Evolutionary conservation across 1,140 invertebrate species (phyloP), one percentile per base, ranked within the genome.

Genomic region (Bombyx mori): DNA sequence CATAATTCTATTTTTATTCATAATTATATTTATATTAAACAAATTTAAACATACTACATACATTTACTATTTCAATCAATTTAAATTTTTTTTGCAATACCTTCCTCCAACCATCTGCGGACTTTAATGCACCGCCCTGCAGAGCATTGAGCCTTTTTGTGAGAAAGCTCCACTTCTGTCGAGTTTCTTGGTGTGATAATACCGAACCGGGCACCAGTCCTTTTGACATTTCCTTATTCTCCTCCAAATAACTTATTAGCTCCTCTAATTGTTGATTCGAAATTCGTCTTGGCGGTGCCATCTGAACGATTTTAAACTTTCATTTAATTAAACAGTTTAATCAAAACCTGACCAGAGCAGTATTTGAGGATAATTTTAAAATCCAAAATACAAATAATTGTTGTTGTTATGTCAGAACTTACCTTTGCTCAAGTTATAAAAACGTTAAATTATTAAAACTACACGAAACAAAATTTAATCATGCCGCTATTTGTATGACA

Each of bases 281-380:
- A 68, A 86, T 82, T 58, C 71, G 74, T 45, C 79, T 69, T 53
- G 79, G 82, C 26, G 82, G 81, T 54, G 79, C 79, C 82, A 86
- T 86, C 73, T 82, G 56, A 49, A 66, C 55, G 57, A 62, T 53
- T 52, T 56, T 56, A 45, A 4, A 43, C 3, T 56, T 12, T 47
- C 35, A 42, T 50, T 26, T 26, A 26, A 43, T n/a, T 8, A 44
- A 47, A 55, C 12, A 4, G 6, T 45, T 22, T 18, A 54, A 54
- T 54, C 44, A 42, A 45, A 18, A 26, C 26, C 35, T 26, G 22
- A 47, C 8, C 18, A 52, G 8, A 52, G 8, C 48, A 49, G 22
- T 49, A 12, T 35, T 3, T 35, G 26, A 35, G 26, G 26, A 35
- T 35, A 35, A 35, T 35, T 35, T 35, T 35, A 35, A 35, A 35